A percentile compares a stretch with the other conserved stretches of the same genome.
Conservation (phyloP, 2,797 vertebrate species). For the Lepilemur ruficaudatus region DNA sequence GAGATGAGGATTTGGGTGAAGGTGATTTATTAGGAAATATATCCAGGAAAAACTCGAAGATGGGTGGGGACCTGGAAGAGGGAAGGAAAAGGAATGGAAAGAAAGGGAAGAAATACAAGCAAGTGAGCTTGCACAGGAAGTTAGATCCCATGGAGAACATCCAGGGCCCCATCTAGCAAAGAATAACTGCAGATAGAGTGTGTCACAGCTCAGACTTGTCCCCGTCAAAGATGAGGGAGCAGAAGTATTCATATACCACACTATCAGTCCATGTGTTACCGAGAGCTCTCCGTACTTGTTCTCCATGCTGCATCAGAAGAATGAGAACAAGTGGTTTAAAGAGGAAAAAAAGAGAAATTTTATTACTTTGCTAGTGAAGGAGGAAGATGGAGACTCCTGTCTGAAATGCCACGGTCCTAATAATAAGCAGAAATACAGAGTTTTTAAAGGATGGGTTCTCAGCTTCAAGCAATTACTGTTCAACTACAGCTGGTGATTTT, state of each 20-base stretch:
- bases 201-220: neutral
- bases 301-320: too few relatives aligned
- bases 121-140: neutral
- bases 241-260: neutral
- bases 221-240: neutral
- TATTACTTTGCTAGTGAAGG: too few relatives aligned
- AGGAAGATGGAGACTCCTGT: too few relatives aligned
- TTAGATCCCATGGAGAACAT: neutral
- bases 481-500: too few relatives aligned
- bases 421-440: too few relatives aligned
- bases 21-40: neutral
- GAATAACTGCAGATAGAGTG: rapidly evolving
- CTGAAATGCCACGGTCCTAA: too few relatives aligned
- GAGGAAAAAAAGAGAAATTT: too few relatives aligned
- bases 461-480: too few relatives aligned
- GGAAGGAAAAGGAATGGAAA: neutral
- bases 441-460: too few relatives aligned
- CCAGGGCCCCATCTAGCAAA: neutral
- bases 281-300: too few relatives aligned
- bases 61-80: neutral
- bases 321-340: too few relatives aligned
- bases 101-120: neutral
- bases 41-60: neutral
- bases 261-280: neutral
- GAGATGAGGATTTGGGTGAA: neutral